phyloP scores from a whole-genome alignment of 1,140 invertebrate species.

The Radopholus similis region DNA sequence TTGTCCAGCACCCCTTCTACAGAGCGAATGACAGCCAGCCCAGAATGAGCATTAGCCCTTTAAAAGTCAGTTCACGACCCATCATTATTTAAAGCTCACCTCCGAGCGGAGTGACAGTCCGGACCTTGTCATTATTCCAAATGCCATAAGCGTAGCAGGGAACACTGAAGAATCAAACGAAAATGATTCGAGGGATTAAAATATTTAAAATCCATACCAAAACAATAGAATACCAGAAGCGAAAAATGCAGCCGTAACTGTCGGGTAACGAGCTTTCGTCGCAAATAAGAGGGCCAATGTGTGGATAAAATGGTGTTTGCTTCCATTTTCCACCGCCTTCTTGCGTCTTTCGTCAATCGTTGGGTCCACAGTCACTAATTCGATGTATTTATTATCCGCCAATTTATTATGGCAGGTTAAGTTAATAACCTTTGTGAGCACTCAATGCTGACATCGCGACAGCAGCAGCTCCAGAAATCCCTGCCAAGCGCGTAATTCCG shows the following conservation, averaged over 20 bases:
- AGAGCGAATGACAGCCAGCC: conserved; percentile 17
- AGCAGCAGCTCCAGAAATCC: conserved; percentile 22
- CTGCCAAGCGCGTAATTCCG: conserved; percentile 2
- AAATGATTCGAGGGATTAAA: too few species aligned
- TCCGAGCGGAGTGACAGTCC: conserved; percentile 28
- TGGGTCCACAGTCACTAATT: background rate
- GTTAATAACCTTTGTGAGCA: conserved; percentile 24
- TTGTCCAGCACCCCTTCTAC: background rate
- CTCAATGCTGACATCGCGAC: conserved; percentile 31
- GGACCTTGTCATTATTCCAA: conserved; percentile 35
- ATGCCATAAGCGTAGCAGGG: conserved; percentile 34
- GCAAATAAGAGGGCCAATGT: conserved; percentile 26
- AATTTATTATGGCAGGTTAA: background rate
- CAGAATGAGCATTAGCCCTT: conserved; percentile 12
- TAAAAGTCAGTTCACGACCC: background rate
- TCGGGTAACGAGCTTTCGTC: conserved; percentile 22
- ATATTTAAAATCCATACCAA: too few species aligned
- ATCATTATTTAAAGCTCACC: background rate
- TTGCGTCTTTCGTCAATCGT: conserved; percentile 29
- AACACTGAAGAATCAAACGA: too few species aligned
- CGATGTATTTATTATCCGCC: background rate
- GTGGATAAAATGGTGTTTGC: conserved; percentile 39
- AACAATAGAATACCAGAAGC: conserved; percentile 40
- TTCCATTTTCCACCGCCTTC: conserved; percentile 28
- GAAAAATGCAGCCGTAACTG: conserved; percentile 30